Conservation (phyloP, 2,888 invertebrate genomes). For the Cremastobaeus sp. region DNA sequence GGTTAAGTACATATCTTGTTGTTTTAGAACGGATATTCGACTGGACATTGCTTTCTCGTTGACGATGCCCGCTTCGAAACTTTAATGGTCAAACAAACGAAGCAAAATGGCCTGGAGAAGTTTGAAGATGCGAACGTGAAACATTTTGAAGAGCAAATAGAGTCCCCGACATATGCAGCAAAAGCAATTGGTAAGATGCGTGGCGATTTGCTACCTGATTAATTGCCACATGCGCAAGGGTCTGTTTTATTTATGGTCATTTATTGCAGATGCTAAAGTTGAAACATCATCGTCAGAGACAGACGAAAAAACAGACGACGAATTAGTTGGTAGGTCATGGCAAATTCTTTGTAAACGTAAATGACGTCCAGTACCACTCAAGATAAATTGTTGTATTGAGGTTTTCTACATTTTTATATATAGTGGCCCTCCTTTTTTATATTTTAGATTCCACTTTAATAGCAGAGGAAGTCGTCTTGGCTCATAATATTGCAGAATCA, state of each 20-base stretch:
- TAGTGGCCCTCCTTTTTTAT: neutral
- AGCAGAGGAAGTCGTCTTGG: slow-evolving; percentile 92
- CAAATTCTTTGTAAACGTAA: slow-evolving; percentile 38
- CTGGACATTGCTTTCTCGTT: slow-evolving; percentile 95
- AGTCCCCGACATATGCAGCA: slow-evolving; percentile 75
- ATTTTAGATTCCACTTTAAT: slow-evolving; percentile 88
- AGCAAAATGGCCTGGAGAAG: slow-evolving; percentile 92
- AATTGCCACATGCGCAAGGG: slow-evolving; percentile 52
- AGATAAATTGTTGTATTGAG: slow-evolving; percentile 38
- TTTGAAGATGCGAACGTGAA: slow-evolving; percentile 58
- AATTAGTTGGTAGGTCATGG: slow-evolving; percentile 71
- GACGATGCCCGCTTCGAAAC: slow-evolving; percentile 99
- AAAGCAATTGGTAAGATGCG: slow-evolving; percentile 81
- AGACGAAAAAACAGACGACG: slow-evolving; percentile 73
- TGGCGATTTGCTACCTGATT: neutral
- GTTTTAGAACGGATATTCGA: slow-evolving; percentile 97
- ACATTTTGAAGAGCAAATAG: slow-evolving; percentile 72
- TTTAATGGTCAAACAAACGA: slow-evolving; percentile 95
- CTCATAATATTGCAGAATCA: slow-evolving; percentile 89
- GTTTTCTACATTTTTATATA: slow-evolving; percentile 18
- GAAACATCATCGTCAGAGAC: slow-evolving; percentile 74
- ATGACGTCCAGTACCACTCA: slow-evolving; percentile 11
- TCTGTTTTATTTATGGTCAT: slow-evolving; percentile 45
- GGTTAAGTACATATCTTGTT: too few species aligned
- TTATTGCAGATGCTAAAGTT: slow-evolving; percentile 75